Evolutionary conservation across 1,140 invertebrate species (phyloP).

Genomic region (Bathynomus jamesi): DNA sequence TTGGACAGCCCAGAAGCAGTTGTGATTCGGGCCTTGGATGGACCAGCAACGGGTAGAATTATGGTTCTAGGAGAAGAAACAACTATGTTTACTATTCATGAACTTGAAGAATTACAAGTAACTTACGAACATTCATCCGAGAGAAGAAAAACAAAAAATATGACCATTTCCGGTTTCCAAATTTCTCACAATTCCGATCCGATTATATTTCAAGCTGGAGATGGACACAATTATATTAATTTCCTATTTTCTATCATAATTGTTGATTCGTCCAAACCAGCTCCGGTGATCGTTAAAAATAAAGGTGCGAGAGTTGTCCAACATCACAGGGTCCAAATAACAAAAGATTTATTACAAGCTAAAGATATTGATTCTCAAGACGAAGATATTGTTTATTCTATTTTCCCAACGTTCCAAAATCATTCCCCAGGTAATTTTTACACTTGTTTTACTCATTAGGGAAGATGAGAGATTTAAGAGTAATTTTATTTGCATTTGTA

Average conservation of each 20-base stretch:
- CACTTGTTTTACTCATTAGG: too few relatives aligned
- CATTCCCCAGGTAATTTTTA: conserved; percentile 21
- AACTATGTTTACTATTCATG: conserved; percentile 20
- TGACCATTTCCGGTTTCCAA: background rate
- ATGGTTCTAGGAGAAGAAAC: conserved; percentile 22
- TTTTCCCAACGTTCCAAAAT: conserved; percentile 22
- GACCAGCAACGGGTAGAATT: conserved; percentile 24
- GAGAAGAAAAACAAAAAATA: too few relatives aligned
- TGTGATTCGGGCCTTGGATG: conserved; percentile 19
- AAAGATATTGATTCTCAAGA: conserved; percentile 30
- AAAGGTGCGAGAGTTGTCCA: conserved; percentile 16
- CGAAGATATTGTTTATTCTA: conserved; percentile 26
- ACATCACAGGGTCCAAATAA: conserved; percentile 22
- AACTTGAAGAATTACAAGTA: conserved; percentile 15
- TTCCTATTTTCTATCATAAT: conserved; percentile 24
- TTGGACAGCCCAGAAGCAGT: conserved; percentile 30
- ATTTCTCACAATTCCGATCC: conserved; percentile 9
- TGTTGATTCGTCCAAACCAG: conserved; percentile 17
- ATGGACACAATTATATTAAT: conserved; percentile 31
- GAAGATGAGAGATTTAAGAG: too few relatives aligned
- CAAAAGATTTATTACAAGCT: conserved; percentile 27
- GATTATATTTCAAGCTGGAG: conserved; percentile 26
- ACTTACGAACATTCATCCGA: conserved; percentile 20
- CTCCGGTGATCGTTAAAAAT: conserved; percentile 28
- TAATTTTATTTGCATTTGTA: background rate